Evolutionary conservation across 2,797 vertebrate genomes (phyloP), one percentile per base, ranked within the genome.

Genomic region (Brotula barbata): DNA sequence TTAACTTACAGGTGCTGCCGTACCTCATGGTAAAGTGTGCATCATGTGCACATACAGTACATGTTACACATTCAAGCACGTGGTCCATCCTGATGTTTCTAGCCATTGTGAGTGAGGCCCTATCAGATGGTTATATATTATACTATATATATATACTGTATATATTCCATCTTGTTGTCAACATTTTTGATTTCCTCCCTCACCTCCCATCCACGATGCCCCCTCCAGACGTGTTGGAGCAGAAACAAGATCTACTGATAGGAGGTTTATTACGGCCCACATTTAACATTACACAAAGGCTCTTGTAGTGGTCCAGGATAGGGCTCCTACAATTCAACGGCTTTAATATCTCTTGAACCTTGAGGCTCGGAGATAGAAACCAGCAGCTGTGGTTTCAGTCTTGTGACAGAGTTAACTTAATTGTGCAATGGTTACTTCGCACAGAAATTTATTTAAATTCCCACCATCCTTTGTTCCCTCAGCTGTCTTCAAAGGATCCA

Each of bases 281-380:
- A 72, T 80, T 72, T 16, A 71, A 65, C 71, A 59, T 75, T 71
- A 79, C 66, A 77, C 67, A 85, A 80, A 70, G 60, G 58, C 57
- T 49, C 64, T 68, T 40, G 17, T n/a, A 22, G 71, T 48, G 68
- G 71, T 63, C 54, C 17, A 3, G 57, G 15, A 6, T 23, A 17
- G 40, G 42, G 34, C 28, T 64, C 43, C 48, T 51, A 56, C 68
- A 68, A 62, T 62, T 78, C 74, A 83, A 23, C 17, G 14, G n/a
- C 47, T 58, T 77, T 86, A 88, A 80, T 86, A 70, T 84, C 59
- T 48, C 43, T 75, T 75, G 85, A 80, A 83, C 78, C 84, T 85
- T 84, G 78, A 80, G 62, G 56, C 59, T 58, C 46, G 49, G 22
- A 67, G 60, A 82, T 78, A 76, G 58, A 68, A 66, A 67, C 47